Evolutionary conservation across 2,888 invertebrate genomes (phyloP), one percentile per base, ranked within the genome.

Genomic region (Luperina nickerlii): DNA sequence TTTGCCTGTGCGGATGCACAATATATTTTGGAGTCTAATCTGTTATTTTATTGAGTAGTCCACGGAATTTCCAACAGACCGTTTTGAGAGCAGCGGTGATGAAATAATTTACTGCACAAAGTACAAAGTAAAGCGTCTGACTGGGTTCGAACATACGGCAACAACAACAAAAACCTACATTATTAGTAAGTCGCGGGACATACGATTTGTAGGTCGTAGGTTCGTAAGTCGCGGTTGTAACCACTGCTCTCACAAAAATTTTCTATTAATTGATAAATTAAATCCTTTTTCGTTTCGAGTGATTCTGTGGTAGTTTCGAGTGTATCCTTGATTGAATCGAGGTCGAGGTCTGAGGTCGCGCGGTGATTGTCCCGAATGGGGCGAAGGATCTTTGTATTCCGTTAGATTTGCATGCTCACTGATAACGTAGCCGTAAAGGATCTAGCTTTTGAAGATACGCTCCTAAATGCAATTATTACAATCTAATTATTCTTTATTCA

Each of bases 351-450:
- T 78, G 67, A 83, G 73, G 76, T 75, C 71, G 48, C 60, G 81
- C 79, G 78, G 85, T 83, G 87, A 81, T 75, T 78, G 87, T 87
- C 79, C 85, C 79, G 74, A 76, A 57, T 71, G 75, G 75, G 57
- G 70, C 76, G 70, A 82, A 85, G 78, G 81, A 86, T 76, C 76
- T 78, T 81, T 78, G 81, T 32, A 65, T 86, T 83, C 74, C 74
- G 79, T 71, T 79, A 73, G 60, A 83, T 80, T 85, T 80, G 69
- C 80, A 75, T 83, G 76, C 65, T 75, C 27, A 63, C 65, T 74
- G 71, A 82, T 82, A 84, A 74, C 15, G 5, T 51, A 57, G 38
- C 60, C 24, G 32, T 45, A 72, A 65, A 60, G 6, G 1, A 32
- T 32, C 32, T 48, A 63, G 42, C 67, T 71, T 48, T 62, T 20